Conservation (phyloP, 2,113 vertebrate genomes). For the Cyprinodon brontotheroides region DNA sequence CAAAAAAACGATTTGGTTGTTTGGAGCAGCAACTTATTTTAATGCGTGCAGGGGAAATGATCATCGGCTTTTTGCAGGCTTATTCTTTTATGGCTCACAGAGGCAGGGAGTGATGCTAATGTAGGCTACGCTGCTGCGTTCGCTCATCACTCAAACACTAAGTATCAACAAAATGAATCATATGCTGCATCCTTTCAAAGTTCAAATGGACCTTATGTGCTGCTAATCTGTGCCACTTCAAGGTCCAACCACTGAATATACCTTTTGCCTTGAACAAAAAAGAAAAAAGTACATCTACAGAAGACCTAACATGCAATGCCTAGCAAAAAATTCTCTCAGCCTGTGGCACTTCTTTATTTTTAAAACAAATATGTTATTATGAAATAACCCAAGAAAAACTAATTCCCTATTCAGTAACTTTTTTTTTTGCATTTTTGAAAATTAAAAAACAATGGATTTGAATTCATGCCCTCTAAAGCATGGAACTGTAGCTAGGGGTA, state of each 20-base stretch:
- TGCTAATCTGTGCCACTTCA: not conserved
- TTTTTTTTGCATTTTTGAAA: no score
- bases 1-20: conserved; percentile 34
- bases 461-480: no score
- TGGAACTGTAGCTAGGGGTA: no score
- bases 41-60: conserved; percentile 33
- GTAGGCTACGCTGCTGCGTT: conserved; percentile 46
- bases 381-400: no score
- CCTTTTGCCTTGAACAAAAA: not conserved
- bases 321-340: not conserved
- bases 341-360: not conserved
- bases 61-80: conserved; percentile 38
- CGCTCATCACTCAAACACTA: conserved; percentile 54
- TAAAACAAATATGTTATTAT: no score
- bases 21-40: conserved; percentile 43
- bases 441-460: no score
- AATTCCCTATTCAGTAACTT: no score
- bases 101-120: conserved; percentile 40
- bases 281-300: not conserved
- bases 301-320: not conserved
- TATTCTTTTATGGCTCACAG: conserved; percentile 35
- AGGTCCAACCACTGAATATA: no score
- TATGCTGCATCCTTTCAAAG: conserved; percentile 9
- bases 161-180: conserved; percentile 43
- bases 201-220: not conserved